Evolutionary conservation across 2,113 vertebrate genomes (phyloP), one percentile per base, ranked within the genome.

Genomic region (Pseudorasbora parva): DNA sequence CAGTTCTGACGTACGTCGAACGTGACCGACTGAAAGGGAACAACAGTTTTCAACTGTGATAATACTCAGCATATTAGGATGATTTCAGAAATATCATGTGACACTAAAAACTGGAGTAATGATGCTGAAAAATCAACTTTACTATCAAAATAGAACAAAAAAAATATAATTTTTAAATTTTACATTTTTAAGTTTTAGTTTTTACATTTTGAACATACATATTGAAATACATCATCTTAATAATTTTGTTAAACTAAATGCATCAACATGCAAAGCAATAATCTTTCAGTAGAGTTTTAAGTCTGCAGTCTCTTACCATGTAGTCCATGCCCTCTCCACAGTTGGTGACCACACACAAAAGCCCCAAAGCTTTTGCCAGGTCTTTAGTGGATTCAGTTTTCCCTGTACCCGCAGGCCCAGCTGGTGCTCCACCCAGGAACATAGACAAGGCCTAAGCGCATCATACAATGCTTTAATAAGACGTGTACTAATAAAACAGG

Each of bases 311-410:
- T 83, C 95, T 93, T 93, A 99, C 98, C 92, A 96, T 96, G 94
- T 94, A 97, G 89, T 99, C 98, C 98, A 99, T 99, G 92, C 97
- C 97, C 91, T 99, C 98, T 2, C 97, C 96, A 0, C 98, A 99
- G 93, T 99, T 99, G 80, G 98, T 99, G 15, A 99, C 98, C 1
- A 99, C 94, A 23, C 98, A 99, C 21, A 99, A 94, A 82, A 99
- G 90, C 54, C 97, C 98, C 86, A 99, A 87, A 45, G 98, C 98
- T 92, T 99, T 99, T 81, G 98, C 98, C 64, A 99, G 93, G 90
- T 99, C 98, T 92, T 99, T 99, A 71, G 95, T 98, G 78, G 98
- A 97, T 92, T 99, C 98, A 0, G 98, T 99, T 89, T 99, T 99
- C 54, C 98, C 98, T 1, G 98, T 99, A 3, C 98, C 98, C n/a